These are phyloP conservation scores for Perizoma flavofasciatum DNA, from an alignment of 2,888 invertebrate species.

Conservation along the genomic window DNA sequence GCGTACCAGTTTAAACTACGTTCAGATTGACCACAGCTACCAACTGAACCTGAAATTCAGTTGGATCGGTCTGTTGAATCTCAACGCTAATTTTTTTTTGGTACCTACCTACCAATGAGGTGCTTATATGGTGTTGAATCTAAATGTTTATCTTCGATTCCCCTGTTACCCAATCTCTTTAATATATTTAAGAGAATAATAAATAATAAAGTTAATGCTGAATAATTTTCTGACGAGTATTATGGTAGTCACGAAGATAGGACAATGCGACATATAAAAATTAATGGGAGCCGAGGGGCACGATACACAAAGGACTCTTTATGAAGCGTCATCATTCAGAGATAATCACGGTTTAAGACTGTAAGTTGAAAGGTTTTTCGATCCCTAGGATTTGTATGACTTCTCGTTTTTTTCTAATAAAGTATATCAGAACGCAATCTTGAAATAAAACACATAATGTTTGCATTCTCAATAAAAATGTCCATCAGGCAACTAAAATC, in stretches of 20 bases:
- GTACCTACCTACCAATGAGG: too few relatives aligned
- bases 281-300: conserved; percentile 58
- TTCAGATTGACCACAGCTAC: too few relatives aligned
- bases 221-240: conserved; percentile 48
- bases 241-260: conserved; percentile 42
- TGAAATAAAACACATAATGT: not conserved
- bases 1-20: too few relatives aligned
- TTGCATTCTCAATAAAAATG: not conserved
- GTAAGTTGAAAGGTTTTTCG: conserved; percentile 15
- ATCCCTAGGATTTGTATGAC: not conserved
- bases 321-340: conserved; percentile 40
- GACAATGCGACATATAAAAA: conserved; percentile 72
- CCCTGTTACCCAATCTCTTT: conserved; percentile 2
- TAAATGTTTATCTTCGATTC: not conserved
- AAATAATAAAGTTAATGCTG: conserved; percentile 27
- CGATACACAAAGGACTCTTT: conserved; percentile 52
- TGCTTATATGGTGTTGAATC: not conserved
- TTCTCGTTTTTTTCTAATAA: not conserved
- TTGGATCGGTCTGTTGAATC: too few relatives aligned
- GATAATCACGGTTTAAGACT: conserved; percentile 35
- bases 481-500: not conserved
- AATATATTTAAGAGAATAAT: conserved; percentile 13
- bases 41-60: too few relatives aligned
- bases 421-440: not conserved
- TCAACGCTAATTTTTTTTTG: too few relatives aligned